These are phyloP conservation scores for Bergia puertoricense DNA, from an alignment of 92 coral and sea anemone genomes.

Conservation along the genomic window DNA sequence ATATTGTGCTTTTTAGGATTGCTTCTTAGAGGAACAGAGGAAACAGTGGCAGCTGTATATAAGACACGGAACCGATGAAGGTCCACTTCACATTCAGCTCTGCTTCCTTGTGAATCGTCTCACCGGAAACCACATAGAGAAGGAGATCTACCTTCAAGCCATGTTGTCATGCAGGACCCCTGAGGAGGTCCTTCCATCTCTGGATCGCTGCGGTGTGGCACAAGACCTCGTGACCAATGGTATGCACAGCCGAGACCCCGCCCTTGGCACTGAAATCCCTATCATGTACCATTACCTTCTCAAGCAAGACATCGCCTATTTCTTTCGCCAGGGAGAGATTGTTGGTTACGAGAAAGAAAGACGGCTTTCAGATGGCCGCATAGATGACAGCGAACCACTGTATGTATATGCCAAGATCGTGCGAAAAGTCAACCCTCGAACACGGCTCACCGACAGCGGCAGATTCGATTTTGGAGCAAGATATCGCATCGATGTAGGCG, in stretches of 20 bases:
- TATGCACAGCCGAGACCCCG: slow-evolving; percentile 80
- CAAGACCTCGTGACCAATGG: slow-evolving; percentile 82
- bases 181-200: slow-evolving; percentile 77
- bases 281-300: slow-evolving; percentile 91
- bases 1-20: slow-evolving; percentile 56
- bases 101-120: slow-evolving; percentile 84
- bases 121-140: slow-evolving; percentile 71
- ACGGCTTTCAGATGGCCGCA: slow-evolving; percentile 61
- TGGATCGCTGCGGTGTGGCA: slow-evolving; percentile 88
- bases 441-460: slow-evolving; percentile 48
- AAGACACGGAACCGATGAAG: slow-evolving; percentile 81
- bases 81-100: slow-evolving; percentile 81
- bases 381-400: slow-evolving; percentile 78
- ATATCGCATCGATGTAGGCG: slow-evolving; percentile 91
- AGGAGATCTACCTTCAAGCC: slow-evolving; percentile 81
- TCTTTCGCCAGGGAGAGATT: slow-evolving; percentile 95
- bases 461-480: slow-evolving; percentile 84
- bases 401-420: slow-evolving; percentile 87
- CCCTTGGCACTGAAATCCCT: slow-evolving; percentile 89
- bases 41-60: slow-evolving; percentile 74
- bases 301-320: slow-evolving; percentile 85
- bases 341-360: slow-evolving; percentile 92
- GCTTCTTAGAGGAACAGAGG: slow-evolving; percentile 85
- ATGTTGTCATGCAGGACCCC: slow-evolving; percentile 93
- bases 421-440: slow-evolving; percentile 75